Conservation (phyloP, 2,113 vertebrate species). For the Sigmodon hispidus region DNA sequence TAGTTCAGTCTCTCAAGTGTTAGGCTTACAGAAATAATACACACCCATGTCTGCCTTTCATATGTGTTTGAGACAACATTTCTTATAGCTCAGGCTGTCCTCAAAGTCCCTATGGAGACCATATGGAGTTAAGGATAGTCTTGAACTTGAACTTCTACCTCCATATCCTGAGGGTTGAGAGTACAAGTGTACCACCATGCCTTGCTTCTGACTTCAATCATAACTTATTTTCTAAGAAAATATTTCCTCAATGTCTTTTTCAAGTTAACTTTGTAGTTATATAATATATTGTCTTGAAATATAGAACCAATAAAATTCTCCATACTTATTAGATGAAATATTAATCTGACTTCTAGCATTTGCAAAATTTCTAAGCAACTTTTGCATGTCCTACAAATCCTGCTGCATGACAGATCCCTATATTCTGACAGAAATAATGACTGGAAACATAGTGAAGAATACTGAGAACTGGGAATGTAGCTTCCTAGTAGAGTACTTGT, state of each 20-base stretch:
- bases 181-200: neutral
- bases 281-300: constrained; percentile 27
- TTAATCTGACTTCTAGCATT: neutral
- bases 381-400: neutral
- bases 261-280: constrained; percentile 23
- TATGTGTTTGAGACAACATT: neutral
- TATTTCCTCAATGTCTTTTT: constrained; percentile 44
- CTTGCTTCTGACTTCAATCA: neutral
- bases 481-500: neutral
- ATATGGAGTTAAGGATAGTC: neutral
- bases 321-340: neutral
- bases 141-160: neutral
- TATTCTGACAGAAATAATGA: constrained; percentile 24
- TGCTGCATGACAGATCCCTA: neutral
- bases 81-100: neutral
- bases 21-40: neutral
- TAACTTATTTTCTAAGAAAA: constrained; percentile 46
- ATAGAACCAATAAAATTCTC: neutral
- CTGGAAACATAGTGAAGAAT: neutral
- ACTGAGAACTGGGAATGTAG: neutral
- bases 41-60: neutral
- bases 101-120: neutral
- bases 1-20: neutral
- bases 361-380: constrained; percentile 33
- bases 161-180: neutral